Evolutionary conservation across 1,140 invertebrate genomes (phyloP).

Genomic region (Aphaenogaster floridana): DNA sequence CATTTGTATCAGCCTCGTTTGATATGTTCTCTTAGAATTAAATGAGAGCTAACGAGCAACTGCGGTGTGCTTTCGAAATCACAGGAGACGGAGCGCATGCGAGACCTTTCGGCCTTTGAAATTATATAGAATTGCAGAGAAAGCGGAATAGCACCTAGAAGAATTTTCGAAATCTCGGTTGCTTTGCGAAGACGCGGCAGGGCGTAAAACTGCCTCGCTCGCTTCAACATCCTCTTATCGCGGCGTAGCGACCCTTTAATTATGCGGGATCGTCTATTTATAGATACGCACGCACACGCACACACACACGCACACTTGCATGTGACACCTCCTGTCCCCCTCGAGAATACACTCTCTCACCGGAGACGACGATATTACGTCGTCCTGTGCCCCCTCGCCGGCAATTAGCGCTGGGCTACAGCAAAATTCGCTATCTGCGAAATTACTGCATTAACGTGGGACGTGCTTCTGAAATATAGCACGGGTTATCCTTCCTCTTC

Average conservation of each 20-base stretch:
- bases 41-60: not conserved
- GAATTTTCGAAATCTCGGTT: not conserved
- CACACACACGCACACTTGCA: not conserved
- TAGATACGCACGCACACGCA: not conserved
- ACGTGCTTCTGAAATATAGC: conserved; percentile 70
- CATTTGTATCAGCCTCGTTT: not conserved
- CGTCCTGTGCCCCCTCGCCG: not conserved
- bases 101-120: not conserved
- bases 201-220: not conserved
- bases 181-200: not conserved
- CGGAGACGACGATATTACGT: conserved; percentile 42
- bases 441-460: conserved; percentile 67
- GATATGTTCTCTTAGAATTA: not conserved
- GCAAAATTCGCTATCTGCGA: conserved; percentile 64
- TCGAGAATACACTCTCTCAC: conserved; percentile 7
- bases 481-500: conserved; percentile 28
- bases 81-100: too few relatives aligned
- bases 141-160: not conserved
- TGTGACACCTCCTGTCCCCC: not conserved
- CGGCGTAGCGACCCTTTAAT: conserved; percentile 32
- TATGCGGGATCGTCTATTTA: conserved; percentile 37
- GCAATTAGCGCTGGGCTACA: conserved; percentile 61
- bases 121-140: conserved; percentile 9
- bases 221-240: conserved; percentile 8
- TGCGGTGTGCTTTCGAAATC: not conserved